Evolutionary conservation across 64 coral and sea anemone species (phyloP).

Genomic region (Stichodactyla mertensii): DNA sequence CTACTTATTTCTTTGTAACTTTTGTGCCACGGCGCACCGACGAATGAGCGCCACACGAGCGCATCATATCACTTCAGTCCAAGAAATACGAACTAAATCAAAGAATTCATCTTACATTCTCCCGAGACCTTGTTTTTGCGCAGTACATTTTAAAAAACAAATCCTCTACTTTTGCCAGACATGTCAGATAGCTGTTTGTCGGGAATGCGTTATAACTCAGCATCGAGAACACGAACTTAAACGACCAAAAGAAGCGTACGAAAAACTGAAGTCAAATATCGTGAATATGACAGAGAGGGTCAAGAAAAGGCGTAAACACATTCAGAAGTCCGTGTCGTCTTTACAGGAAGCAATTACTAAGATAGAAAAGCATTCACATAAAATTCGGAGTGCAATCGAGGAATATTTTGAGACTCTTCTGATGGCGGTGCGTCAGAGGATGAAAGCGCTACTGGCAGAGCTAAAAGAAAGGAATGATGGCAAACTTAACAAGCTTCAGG

Average conservation of each 20-base stretch:
- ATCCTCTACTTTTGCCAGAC: conserved; percentile 47
- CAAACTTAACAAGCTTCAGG: conserved; percentile 42
- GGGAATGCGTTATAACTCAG: conserved; percentile 4
- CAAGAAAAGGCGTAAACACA: conserved; percentile 22
- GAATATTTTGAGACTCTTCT: conserved; percentile 60
- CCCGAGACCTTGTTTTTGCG: conserved; percentile 33
- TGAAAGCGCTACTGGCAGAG: conserved; percentile 50
- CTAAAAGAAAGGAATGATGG: conserved; percentile 27
- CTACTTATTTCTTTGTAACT: conserved; percentile 46
- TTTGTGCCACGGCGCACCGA: conserved; percentile 62
- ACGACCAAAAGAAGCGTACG: conserved; percentile 2
- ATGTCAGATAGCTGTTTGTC: conserved; percentile 40
- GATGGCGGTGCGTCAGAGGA: conserved; percentile 43
- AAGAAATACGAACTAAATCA: conserved; percentile 36
- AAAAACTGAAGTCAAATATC: conserved; percentile 42
- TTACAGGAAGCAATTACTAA: conserved; percentile 36
- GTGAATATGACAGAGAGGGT: conserved; percentile 35
- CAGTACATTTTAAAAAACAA: conserved; percentile 35
- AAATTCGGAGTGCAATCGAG: conserved; percentile 32
- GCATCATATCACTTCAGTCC: conserved; percentile 39
- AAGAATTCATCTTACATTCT: neutral
- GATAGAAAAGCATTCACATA: conserved; percentile 30
- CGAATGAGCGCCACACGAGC: conserved; percentile 62
- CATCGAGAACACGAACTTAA: conserved; percentile 37
- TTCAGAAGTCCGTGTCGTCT: conserved; percentile 1